These are phyloP conservation scores for Parthenolecanium corni DNA, from an alignment of 2,888 invertebrate genomes.

Conservation along the genomic window DNA sequence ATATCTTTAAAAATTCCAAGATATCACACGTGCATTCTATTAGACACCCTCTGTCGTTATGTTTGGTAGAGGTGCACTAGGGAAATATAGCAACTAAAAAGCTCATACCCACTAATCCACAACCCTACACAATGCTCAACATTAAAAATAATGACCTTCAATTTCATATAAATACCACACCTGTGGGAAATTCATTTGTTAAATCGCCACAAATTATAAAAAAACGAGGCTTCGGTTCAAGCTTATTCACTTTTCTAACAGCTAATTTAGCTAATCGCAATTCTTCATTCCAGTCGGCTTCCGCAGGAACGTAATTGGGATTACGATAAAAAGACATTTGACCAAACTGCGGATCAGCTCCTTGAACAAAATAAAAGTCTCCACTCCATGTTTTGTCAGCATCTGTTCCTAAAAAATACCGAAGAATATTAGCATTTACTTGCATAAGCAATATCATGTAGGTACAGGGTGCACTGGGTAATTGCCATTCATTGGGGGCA, in stretches of 20 bases:
- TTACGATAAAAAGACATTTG: conserved; percentile 31
- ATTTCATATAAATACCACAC: conserved; percentile 14
- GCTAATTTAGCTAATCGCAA: conserved; percentile 37
- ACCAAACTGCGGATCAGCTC: conserved; percentile 44
- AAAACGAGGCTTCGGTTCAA: conserved; percentile 42
- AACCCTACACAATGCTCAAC: too few species aligned
- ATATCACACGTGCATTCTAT: too few species aligned
- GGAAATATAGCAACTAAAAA: too few species aligned
- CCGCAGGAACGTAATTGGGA: conserved; percentile 31
- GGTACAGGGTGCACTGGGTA: too few species aligned
- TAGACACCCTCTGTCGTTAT: too few species aligned
- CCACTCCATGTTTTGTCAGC: conserved; percentile 38
- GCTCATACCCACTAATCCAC: too few species aligned
- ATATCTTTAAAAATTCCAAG: too few species aligned
- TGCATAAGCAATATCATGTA: too few species aligned
- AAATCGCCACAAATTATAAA: conserved; percentile 44
- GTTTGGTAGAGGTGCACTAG: too few species aligned
- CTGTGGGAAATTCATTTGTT: conserved; percentile 41
- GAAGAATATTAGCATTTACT: too few species aligned
- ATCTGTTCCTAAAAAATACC: neutral
- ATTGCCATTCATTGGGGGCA: too few species aligned
- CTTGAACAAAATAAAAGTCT: conserved; percentile 42
- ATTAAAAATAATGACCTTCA: too few species aligned
- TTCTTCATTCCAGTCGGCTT: conserved; percentile 40
- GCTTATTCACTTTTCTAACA: conserved; percentile 39